Conservation (phyloP, 2,888 invertebrate genomes). For the Thereva unica region DNA sequence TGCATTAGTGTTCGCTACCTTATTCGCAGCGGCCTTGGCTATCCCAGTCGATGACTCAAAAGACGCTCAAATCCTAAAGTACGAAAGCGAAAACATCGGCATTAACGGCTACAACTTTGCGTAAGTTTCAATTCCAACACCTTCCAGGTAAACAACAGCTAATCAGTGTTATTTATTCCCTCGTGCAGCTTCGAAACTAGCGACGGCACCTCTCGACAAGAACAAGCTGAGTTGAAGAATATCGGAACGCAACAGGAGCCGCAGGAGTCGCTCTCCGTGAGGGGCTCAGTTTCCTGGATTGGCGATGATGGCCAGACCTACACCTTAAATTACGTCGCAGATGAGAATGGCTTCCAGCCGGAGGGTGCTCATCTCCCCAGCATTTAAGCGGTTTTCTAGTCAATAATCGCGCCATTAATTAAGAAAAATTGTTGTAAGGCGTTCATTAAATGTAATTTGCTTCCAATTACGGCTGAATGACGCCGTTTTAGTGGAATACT, state of each 20-base stretch:
- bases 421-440: no score
- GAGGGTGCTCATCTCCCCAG: constrained; percentile 51
- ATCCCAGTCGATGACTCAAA: constrained; percentile 42
- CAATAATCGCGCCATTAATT: no score
- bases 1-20: not conserved
- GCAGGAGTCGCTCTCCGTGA: constrained; percentile 50
- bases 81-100: constrained; percentile 27
- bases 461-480: no score
- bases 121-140: constrained; percentile 6
- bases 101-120: constrained; percentile 23
- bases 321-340: constrained; percentile 54
- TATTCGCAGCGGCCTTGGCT: no score
- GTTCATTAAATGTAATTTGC: no score
- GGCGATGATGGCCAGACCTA: constrained; percentile 59
- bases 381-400: not conserved
- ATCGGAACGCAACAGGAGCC: constrained; percentile 51
- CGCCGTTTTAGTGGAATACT: no score
- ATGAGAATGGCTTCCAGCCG: constrained; percentile 58
- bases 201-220: constrained; percentile 50
- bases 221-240: constrained; percentile 49
- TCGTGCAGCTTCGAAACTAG: constrained; percentile 49
- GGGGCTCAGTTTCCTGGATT: constrained; percentile 56
- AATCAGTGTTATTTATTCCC: not conserved
- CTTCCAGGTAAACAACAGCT: not conserved
- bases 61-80: constrained; percentile 28